phyloP scores from a whole-genome alignment of 1,140 invertebrate species.

The Grapholita molesta region DNA sequence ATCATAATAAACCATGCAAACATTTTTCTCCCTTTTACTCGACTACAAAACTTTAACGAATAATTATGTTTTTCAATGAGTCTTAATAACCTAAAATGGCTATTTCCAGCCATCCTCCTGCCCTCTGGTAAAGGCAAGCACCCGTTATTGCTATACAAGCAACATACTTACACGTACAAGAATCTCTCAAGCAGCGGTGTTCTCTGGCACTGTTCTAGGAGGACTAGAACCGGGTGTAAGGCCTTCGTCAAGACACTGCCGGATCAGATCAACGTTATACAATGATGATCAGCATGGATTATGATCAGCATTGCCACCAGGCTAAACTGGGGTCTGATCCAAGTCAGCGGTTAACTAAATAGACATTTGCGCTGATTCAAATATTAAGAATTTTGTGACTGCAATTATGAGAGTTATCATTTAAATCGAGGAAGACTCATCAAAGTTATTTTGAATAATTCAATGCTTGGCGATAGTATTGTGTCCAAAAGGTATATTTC shows the following conservation, averaged over 20 bases:
- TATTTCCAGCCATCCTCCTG: background rate
- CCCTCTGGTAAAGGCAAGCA: slow-evolving; percentile 16
- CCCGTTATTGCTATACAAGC: slow-evolving; percentile 23
- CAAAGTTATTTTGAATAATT: too few species aligned
- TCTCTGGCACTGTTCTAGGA: slow-evolving; percentile 30
- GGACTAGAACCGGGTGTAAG: slow-evolving; percentile 24
- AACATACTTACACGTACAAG: slow-evolving; percentile 29
- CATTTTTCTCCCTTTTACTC: too few species aligned
- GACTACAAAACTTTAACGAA: background rate
- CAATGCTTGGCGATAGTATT: too few species aligned
- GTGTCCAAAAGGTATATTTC: too few species aligned
- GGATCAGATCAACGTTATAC: slow-evolving; percentile 17
- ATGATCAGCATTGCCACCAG: background rate
- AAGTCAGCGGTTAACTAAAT: too few species aligned
- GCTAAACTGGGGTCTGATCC: background rate
- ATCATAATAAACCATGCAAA: too few species aligned
- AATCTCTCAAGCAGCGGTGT: slow-evolving; percentile 9
- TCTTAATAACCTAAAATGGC: background rate
- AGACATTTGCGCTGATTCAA: too few species aligned
- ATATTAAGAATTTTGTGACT: too few species aligned
- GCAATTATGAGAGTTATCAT: too few species aligned
- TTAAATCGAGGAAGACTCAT: too few species aligned
- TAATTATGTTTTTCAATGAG: background rate
- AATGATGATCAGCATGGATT: too few species aligned
- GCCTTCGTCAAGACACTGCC: slow-evolving; percentile 20